Percentiles rank a stretch among this genome's conserved stretches.
These are phyloP conservation scores for Stenurella melanura DNA, from an alignment of 2,888 invertebrate species.

Conservation along the genomic window DNA sequence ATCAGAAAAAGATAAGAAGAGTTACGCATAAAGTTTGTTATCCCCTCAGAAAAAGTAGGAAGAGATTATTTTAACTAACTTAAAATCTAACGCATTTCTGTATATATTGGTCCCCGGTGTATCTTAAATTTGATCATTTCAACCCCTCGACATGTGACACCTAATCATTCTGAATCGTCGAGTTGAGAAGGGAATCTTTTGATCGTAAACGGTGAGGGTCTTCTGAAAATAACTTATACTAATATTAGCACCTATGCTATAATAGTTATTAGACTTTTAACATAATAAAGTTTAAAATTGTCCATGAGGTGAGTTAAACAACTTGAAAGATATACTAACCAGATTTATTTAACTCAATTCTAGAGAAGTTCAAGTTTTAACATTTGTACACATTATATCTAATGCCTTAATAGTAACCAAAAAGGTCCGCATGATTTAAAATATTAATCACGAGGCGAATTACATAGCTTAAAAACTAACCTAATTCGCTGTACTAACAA, in stretches of 20 bases:
- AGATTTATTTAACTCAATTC: no score
- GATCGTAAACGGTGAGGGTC: conserved; percentile 11
- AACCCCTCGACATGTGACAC: conserved; percentile 30
- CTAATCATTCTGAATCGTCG: conserved; percentile 27
- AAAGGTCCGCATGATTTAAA: no score
- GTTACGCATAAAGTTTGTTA: not conserved
- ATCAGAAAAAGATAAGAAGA: not conserved
- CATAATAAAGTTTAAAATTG: no score
- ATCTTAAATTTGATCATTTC: conserved; percentile 35
- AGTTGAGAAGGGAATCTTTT: conserved; percentile 13
- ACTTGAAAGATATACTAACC: no score
- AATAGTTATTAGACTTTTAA: conserved; percentile 17
- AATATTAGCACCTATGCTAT: conserved; percentile 21
- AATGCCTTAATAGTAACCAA: no score
- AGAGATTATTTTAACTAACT: conserved; percentile 24
- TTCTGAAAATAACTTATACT: conserved; percentile 9
- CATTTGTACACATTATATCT: no score
- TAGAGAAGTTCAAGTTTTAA: no score
- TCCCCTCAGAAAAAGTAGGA: conserved; percentile 1
- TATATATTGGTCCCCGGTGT: conserved; percentile 22
- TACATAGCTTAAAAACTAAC: no score
- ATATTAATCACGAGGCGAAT: no score
- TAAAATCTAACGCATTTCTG: conserved; percentile 23
- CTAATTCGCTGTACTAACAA: no score
- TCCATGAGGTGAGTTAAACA: no score